These are phyloP conservation scores for Ectropis crepuscularia DNA, from an alignment of 2,888 invertebrate species.

Conservation along the genomic window DNA sequence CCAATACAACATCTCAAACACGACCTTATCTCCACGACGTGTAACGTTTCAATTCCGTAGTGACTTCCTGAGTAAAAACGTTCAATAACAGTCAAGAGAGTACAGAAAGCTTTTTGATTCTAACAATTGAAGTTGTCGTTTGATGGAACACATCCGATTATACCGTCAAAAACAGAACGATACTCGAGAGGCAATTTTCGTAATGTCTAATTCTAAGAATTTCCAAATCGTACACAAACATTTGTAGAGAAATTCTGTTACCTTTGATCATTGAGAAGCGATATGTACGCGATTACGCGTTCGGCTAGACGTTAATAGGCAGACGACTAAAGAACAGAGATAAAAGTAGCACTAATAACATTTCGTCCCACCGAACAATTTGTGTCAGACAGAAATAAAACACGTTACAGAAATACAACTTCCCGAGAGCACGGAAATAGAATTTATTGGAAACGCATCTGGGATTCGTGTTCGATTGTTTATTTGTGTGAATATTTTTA, in stretches of 20 bases:
- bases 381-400: slow-evolving; percentile 41
- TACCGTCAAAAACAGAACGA: slow-evolving; percentile 1
- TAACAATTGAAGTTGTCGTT: slow-evolving; percentile 5
- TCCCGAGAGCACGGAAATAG: slow-evolving; percentile 42
- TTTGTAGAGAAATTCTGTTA: slow-evolving; percentile 10
- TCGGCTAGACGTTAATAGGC: slow-evolving; percentile 17
- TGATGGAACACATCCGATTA: slow-evolving; percentile 4
- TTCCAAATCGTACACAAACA: slow-evolving; percentile 10
- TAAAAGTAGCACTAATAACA: slow-evolving; percentile 29
- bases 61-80: neutral
- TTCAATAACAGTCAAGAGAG: neutral
- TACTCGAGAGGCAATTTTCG: slow-evolving; percentile 2
- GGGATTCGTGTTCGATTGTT: slow-evolving; percentile 37
- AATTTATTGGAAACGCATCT: slow-evolving; percentile 41
- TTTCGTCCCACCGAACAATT: slow-evolving; percentile 35
- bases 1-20: no score
- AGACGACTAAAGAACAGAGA: slow-evolving; percentile 23
- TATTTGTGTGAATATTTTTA: slow-evolving; percentile 36
- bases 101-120: slow-evolving; percentile 3
- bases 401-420: slow-evolving; percentile 42
- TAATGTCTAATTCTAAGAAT: slow-evolving; percentile 9
- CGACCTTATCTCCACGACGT: neutral
- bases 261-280: slow-evolving; percentile 13
- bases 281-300: slow-evolving; percentile 15
- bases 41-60: neutral